Base-by-base conservation (phyloP, 1,140 invertebrate species). In the Andricus grossulariae region DNA sequence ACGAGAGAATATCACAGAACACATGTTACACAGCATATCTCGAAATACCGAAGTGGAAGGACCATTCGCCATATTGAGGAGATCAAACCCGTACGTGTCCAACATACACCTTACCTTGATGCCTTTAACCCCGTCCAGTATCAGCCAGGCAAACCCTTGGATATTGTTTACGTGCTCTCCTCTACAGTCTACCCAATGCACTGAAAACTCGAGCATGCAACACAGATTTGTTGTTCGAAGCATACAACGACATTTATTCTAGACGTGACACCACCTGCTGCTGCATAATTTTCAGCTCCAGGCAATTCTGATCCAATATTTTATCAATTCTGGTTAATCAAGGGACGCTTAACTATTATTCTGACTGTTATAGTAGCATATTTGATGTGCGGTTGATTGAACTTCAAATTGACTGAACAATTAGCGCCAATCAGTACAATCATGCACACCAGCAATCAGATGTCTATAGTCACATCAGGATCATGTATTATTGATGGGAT, bases 71-170 rank as follows among this genome's bases (percentile, higher is more conserved):
- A 79, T 85, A 84, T 82, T 82, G 82, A 72, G 57, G 73, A 80
- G 81, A 86, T 86, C 80, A 85, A 86, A 84, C 75, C 49, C 51
- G 83, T 84, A 85, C 83, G 83, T 86, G 85, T 80, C 66, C 70
- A 19, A 85, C 83, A 85, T 86, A 80, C 76, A 71, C 51, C 71
- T 66, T 32, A 15, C 72, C 51, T 50, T 18, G 57, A 52, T 75
- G 73, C 39, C 72, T 74, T 74, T 71, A 76, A 74, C 75, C 73
- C 74, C 73, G 60, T 72, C 50, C 21, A 51, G 50, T 50, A 51
- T 77, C 70, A 74, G n/a, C 73, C 32, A n/a, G 50, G 50, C 73
- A 72, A 78, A 76, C 45, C 72, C 75, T 50, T 50, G 76, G 70
- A 81, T 81, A 81, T 81, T 81, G 80, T 81, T 81, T 81, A 79